Percentiles rank a stretch among this genome's conserved stretches.
Conservation (phyloP, 2,888 invertebrate species). For the Dioctria rufipes region DNA sequence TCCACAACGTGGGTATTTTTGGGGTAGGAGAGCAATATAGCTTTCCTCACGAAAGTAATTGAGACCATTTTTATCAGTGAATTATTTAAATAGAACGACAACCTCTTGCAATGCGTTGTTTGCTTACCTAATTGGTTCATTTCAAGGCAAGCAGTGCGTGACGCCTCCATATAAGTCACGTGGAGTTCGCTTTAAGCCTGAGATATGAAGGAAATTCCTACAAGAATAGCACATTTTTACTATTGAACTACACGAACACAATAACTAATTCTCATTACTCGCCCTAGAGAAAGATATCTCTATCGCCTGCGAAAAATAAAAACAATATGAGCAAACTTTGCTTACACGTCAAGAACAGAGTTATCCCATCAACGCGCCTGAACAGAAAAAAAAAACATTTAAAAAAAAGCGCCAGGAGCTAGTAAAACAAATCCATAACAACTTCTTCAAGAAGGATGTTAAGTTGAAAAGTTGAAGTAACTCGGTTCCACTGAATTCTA, state of each 20-base stretch:
- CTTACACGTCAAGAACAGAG: constrained; percentile 5
- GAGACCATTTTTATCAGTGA: constrained; percentile 26
- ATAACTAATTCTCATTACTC: constrained; percentile 1
- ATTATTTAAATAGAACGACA: constrained; percentile 18
- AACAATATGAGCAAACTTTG: neutral
- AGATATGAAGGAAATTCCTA: neutral
- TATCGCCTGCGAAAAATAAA: constrained; percentile 11
- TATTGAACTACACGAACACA: constrained; percentile 34
- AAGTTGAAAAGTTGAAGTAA: constrained; percentile 46
- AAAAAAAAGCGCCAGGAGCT: constrained; percentile 1
- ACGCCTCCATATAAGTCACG: constrained; percentile 15
- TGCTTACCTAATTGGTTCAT: constrained; percentile 37
- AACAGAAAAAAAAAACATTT: neutral
- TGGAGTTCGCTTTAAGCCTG: neutral
- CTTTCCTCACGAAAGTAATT: constrained; percentile 22
- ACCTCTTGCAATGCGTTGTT: constrained; percentile 23
- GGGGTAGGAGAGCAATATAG: neutral
- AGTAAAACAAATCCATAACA: constrained; percentile 30
- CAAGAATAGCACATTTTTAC: constrained; percentile 14
- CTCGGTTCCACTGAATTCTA: neutral
- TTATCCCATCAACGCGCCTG: neutral
- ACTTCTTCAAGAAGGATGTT: constrained; percentile 21
- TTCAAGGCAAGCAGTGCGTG: constrained; percentile 14
- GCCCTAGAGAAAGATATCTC: neutral
- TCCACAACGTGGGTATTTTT: neutral